These are phyloP conservation scores for Drosophila lutescens DNA, from an alignment of 2,888 invertebrate species.

Conservation along the genomic window DNA sequence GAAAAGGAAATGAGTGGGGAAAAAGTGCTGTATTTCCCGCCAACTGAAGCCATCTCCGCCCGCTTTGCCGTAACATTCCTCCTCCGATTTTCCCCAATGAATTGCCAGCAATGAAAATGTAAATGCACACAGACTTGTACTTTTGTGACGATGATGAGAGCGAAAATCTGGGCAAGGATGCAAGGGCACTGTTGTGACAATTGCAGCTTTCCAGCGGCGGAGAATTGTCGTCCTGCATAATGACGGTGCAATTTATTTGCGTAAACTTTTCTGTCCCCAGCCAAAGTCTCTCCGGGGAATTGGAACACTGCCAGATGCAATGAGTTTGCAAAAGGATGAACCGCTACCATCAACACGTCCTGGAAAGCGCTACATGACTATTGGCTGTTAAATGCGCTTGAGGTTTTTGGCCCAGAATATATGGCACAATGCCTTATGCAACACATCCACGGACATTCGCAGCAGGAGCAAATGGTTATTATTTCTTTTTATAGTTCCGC, in stretches of 20 bases:
- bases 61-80: not conserved
- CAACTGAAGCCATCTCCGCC: conserved; percentile 31
- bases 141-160: conserved; percentile 52
- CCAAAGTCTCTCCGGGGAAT: conserved; percentile 10
- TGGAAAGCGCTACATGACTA: conserved; percentile 19
- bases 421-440: conserved; percentile 32
- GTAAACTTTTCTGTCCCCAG: conserved; percentile 60
- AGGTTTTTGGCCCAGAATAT: conserved; percentile 23
- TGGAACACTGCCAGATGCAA: conserved; percentile 37
- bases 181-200: conserved; percentile 40
- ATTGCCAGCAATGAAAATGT: conserved; percentile 72
- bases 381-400: conserved; percentile 68
- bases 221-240: conserved; percentile 39
- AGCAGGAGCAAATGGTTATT: conserved; percentile 23
- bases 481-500: conserved; percentile 30
- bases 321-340: conserved; percentile 4
- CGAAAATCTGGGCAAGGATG: conserved; percentile 42
- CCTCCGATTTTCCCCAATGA: conserved; percentile 38
- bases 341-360: conserved; percentile 12
- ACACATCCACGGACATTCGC: conserved; percentile 16
- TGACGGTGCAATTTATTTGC: conserved; percentile 71
- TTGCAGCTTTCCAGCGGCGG: conserved; percentile 36
- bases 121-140: conserved; percentile 49
- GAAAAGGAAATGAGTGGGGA: conserved; percentile 68
- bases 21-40: conserved; percentile 63